phyloP scores from a whole-genome alignment of 2,888 invertebrate species.

The Amphipyra berbera region DNA sequence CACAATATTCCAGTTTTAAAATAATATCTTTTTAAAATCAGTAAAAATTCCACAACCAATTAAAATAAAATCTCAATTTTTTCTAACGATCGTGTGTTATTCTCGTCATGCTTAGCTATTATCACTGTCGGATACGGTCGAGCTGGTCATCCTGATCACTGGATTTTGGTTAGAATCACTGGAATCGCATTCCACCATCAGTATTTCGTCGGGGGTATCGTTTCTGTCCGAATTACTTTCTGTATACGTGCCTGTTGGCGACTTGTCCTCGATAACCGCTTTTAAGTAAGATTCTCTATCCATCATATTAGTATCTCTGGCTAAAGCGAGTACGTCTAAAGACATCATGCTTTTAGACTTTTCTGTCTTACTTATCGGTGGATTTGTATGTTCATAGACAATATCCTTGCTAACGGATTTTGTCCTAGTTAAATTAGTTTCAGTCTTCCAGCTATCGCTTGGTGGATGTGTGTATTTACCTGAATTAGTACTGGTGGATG shows the following conservation, averaged over 20 bases:
- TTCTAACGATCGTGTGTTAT: constrained; percentile 25
- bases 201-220: constrained; percentile 84
- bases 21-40: constrained; percentile 4
- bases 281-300: constrained; percentile 85
- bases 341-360: constrained; percentile 88
- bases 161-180: constrained; percentile 86
- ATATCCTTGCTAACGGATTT: constrained; percentile 83
- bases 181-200: constrained; percentile 87
- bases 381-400: constrained; percentile 75
- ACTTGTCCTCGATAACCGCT: constrained; percentile 86
- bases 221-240: constrained; percentile 86
- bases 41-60: constrained; percentile 48
- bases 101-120: constrained; percentile 73
- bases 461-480: constrained; percentile 72
- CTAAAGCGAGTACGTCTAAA: constrained; percentile 81
- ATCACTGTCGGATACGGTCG: constrained; percentile 84
- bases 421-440: constrained; percentile 73
- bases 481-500: constrained; percentile 79
- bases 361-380: constrained; percentile 78
- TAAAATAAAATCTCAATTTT: constrained; percentile 26
- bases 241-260: constrained; percentile 84
- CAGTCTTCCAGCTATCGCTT: constrained; percentile 74
- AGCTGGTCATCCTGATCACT: constrained; percentile 86
- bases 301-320: constrained; percentile 80
- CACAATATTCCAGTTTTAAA: constrained; percentile 19